Evolutionary conservation across 2,797 vertebrate genomes (phyloP), one percentile per base, ranked within the genome.

Genomic region (Nothura maculosa): DNA sequence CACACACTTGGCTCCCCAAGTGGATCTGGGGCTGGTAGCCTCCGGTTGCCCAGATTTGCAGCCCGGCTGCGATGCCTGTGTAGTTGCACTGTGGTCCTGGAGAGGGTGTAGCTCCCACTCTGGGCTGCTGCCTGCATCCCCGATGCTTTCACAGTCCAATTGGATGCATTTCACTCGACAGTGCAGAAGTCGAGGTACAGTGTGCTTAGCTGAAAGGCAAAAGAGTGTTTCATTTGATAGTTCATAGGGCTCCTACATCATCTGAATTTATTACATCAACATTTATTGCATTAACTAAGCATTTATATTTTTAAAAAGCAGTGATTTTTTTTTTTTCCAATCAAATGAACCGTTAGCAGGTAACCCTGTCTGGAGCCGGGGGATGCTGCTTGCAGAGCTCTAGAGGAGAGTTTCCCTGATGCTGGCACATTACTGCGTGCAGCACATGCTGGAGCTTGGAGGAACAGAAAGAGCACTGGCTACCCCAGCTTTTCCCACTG

Each of bases 361-460:
- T 43, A 47, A 47, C 47, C 45, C 9, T 10, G 1, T 3, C 38
- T 0, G 2, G 67, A 14, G 5, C 2, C 2, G 2, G 18, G 42
- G 1, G 13, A 73, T 1, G 11, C 19, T 36, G 34, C n/a, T 1
- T 19, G 1, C 22, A 25, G 18, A 47, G 48, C 38, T 20, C 21
- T 25, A 0, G 7, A 32, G 40, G 36, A 17, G 36, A 38, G 38
- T 9, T 32, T 36, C 32, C 17, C 6, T 6, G 38, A 50, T 1
- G 2, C 28, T 12, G 22, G 25, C 0, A 4, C 11, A 28, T 18
- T 0, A 5, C 61, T 0, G 36, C 64, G 62, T 6, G 14, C 0
- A 0, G 54, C 66, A 32, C 18, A 32, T 34, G 34, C 55, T 0
- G 10, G 80, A 47, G 52, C 1, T 1, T 18, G 24, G 50, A 70